phyloP scores from a whole-genome alignment of 2,888 invertebrate genomes.

The Macrosoma leucophasiata region DNA sequence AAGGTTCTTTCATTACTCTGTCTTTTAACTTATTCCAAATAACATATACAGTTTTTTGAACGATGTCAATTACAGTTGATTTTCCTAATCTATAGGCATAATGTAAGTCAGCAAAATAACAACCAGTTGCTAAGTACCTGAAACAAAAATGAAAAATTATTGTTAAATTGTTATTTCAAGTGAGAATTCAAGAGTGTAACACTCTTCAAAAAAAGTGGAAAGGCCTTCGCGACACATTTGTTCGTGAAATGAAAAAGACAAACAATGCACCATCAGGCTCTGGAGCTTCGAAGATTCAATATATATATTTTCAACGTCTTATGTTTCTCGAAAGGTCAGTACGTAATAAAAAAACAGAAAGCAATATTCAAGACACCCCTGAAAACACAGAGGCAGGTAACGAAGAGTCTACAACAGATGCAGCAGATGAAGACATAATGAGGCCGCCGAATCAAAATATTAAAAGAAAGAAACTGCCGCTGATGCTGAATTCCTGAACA shows the following conservation, averaged over 20 bases:
- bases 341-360: slow-evolving; percentile 15
- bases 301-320: slow-evolving; percentile 17
- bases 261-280: slow-evolving; percentile 21
- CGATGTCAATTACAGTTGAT: slow-evolving; percentile 5
- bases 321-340: slow-evolving; percentile 16
- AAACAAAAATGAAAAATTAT: slow-evolving; percentile 5
- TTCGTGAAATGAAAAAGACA: slow-evolving; percentile 17
- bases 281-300: slow-evolving; percentile 18
- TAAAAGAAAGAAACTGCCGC: slow-evolving; percentile 13
- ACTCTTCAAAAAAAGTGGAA: slow-evolving; percentile 11
- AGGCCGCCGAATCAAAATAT: slow-evolving; percentile 15
- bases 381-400: slow-evolving; percentile 9
- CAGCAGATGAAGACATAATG: slow-evolving; percentile 14
- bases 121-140: slow-evolving; percentile 4
- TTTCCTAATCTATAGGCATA: slow-evolving; percentile 8
- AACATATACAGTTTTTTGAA: slow-evolving; percentile 3
- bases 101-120: slow-evolving; percentile 8
- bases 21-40: slow-evolving; percentile 6
- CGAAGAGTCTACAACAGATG: too few species aligned
- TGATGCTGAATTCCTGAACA: slow-evolving; percentile 12
- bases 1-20: slow-evolving; percentile 7
- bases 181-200: too few species aligned
- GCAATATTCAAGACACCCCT: slow-evolving; percentile 11
- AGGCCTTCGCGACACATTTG: slow-evolving; percentile 10
- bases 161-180: too few species aligned